Evolutionary conservation across 1,140 invertebrate species (phyloP), one percentile per base, ranked within the genome.

Genomic region (Cydia amplana): DNA sequence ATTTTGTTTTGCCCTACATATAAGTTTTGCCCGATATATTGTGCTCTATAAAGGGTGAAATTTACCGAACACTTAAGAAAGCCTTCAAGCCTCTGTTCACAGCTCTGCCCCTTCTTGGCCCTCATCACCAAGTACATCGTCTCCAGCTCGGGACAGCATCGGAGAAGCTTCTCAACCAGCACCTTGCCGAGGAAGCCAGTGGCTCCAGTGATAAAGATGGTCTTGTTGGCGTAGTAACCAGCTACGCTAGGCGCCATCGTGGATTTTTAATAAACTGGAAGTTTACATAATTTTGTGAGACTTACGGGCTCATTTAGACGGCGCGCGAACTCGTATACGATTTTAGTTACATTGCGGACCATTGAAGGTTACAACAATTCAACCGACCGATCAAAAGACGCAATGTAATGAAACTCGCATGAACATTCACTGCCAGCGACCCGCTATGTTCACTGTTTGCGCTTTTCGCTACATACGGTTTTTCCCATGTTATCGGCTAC

Each of bases 181-280:
- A 97, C 95, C 93, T 98, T 98, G 4, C 97, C 97, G 85, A 98
- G 94, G 87, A 98, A 98, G 2, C 97, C 97, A 0, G 97, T 97
- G 3, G 87, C 86, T 2, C 92, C 92, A 0, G 91, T 93, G 23
- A 93, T 85, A 76, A 93, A 88, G 0, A 92, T 79, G 3, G 82
- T 84, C 73, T 91, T 90, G 1, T 79, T 82, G 0, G 86, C 85
- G 79, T 87, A 93, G 83, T 87, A 93, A 77, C 91, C 85, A 1
- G 81, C 74, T 7, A 91, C 85, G 74, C 83, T 82, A 14, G 85
- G 83, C 82, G 86, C 80, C 90, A 91, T 91, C 36, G 72, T 83
- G n/a, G 46, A 49, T 64, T 74, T 60, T 32, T 74, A 43, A 43
- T 43, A 16, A 1, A 49, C 46, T 49, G 16, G 4, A 49, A 5